A percentile compares a stretch with the other conserved stretches of the same genome.
Evolutionary conservation across 2,797 vertebrate genomes (phyloP).

Genomic region (Lophura swinhoii): DNA sequence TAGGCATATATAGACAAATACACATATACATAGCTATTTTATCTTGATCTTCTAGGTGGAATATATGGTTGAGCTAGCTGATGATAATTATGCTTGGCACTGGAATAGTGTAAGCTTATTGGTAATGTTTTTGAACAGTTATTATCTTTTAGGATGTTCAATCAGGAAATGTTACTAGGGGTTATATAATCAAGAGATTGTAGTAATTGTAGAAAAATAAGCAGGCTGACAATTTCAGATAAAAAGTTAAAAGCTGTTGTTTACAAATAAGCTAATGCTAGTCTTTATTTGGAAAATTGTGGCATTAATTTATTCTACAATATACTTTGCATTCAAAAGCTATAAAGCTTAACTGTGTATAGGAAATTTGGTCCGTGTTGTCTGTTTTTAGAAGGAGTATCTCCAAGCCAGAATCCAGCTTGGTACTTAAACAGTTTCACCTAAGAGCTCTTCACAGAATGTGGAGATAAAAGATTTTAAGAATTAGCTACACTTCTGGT

Average conservation of each 20-base stretch:
- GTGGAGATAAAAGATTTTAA: not conserved
- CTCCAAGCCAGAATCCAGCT: not conserved
- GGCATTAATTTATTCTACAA: not conserved
- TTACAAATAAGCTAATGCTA: not conserved
- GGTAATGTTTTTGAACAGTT: not conserved
- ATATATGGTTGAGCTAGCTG: not conserved
- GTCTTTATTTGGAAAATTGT: not conserved
- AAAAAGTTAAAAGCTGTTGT: not conserved
- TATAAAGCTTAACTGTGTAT: not conserved
- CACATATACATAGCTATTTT: not conserved
- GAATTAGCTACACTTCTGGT: not conserved
- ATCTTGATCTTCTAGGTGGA: not conserved
- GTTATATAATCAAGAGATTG: not conserved
- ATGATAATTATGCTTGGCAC: not conserved
- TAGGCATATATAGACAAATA: too few species aligned
- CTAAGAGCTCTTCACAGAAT: not conserved
- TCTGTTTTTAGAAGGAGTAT: not conserved
- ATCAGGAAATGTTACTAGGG: not conserved
- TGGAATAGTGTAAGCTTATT: not conserved
- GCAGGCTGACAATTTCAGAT: not conserved
- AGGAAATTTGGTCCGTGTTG: not conserved
- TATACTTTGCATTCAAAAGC: not conserved
- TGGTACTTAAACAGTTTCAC: not conserved
- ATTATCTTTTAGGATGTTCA: not conserved
- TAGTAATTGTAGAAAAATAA: not conserved